A percentile compares a stretch with the other conserved stretches of the same genome.
Evolutionary conservation across 2,113 vertebrate species (phyloP).

Genomic region (Sylvietta virens): DNA sequence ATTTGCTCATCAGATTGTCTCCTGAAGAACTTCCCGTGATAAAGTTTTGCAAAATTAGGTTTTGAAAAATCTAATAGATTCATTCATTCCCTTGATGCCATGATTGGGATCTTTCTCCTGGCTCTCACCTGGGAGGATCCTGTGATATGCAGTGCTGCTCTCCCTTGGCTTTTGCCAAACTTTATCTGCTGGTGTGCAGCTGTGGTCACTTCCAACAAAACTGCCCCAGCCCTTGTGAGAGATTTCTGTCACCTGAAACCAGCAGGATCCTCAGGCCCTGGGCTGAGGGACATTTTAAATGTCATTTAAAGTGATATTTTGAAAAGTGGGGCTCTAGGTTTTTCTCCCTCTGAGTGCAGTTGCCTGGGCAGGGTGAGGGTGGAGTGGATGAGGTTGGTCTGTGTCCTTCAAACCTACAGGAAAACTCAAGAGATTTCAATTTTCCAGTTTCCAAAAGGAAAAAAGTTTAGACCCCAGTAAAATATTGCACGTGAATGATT

Average conservation of each 20-base stretch:
- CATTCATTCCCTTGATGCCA: rapidly evolving
- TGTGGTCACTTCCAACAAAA: background rate
- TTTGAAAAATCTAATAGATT: rapidly evolving
- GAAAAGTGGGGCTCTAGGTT: rapidly evolving
- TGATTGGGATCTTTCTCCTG: background rate
- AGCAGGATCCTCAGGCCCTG: background rate
- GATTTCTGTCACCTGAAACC: background rate
- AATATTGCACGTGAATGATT: background rate
- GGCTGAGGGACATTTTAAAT: too few species aligned
- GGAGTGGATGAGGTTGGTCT: too few species aligned
- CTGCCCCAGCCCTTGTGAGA: rapidly evolving
- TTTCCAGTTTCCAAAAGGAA: background rate
- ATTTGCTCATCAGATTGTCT: background rate
- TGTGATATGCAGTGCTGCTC: background rate
- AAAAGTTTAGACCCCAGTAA: rapidly evolving
- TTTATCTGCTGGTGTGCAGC: background rate
- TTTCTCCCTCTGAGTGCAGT: rapidly evolving
- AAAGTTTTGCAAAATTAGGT: background rate
- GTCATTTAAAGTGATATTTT: rapidly evolving
- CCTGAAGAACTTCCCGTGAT: background rate
- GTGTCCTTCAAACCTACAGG: background rate
- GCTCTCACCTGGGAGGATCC: rapidly evolving
- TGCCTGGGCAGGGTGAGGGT: background rate
- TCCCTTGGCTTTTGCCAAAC: background rate
- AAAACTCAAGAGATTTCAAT: background rate